phyloP scores from a whole-genome alignment of 1,140 invertebrate genomes.

The Zaprionus kolodkinae region DNA sequence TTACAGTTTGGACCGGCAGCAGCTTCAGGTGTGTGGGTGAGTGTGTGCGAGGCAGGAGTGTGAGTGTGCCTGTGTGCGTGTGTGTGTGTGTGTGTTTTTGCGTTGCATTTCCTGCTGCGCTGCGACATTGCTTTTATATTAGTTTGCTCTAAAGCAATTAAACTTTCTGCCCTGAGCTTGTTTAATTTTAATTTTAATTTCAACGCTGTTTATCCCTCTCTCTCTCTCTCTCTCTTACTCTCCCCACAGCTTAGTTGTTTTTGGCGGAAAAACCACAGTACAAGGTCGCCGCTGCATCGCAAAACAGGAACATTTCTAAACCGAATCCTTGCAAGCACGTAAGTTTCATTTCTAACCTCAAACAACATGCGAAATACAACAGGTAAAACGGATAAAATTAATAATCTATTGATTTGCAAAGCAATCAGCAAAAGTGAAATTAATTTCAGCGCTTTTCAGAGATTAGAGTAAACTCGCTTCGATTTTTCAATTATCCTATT shows the following conservation, averaged over 20 bases:
- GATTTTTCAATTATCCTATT: neutral
- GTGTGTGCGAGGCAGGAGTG: no score
- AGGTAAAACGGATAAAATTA: neutral
- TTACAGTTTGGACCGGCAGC: conserved; percentile 33
- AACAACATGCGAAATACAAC: neutral
- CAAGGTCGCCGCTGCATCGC: conserved; percentile 23
- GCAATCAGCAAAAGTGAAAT: conserved; percentile 8
- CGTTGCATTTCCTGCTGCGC: conserved; percentile 16
- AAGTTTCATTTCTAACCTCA: conserved; percentile 12
- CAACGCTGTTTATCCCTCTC: neutral
- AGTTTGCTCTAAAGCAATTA: conserved; percentile 15
- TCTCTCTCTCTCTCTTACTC: neutral
- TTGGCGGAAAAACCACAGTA: neutral
- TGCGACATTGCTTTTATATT: neutral
- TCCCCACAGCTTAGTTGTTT: conserved; percentile 5
- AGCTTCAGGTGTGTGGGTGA: conserved; percentile 24
- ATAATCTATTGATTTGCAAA: conserved; percentile 6
- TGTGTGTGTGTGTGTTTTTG: neutral
- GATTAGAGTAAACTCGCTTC: neutral
- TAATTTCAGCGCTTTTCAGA: neutral
- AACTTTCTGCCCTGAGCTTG: conserved; percentile 13
- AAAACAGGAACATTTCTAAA: conserved; percentile 22
- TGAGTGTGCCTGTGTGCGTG: neutral
- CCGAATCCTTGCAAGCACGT: conserved; percentile 33
- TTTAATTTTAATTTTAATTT: conserved; percentile 5